Evolutionary conservation across 2,797 vertebrate genomes (phyloP).

Genomic region (Danio jaintianensis): DNA sequence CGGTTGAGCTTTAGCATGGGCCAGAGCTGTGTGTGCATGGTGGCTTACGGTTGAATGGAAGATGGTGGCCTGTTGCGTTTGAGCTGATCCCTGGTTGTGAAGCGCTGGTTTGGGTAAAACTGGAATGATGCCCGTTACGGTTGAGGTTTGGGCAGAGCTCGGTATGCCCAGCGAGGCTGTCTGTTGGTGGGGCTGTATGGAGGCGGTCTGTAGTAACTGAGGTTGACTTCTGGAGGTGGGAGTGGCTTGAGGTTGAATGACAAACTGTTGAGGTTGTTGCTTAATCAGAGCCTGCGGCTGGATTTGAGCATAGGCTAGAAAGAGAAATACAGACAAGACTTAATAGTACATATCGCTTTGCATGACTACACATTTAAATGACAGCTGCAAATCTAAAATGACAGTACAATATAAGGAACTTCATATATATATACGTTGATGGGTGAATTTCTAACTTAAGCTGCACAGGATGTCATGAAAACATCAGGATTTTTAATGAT

Average conservation of each 20-base stretch:
- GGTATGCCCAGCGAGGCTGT: conserved; percentile 60
- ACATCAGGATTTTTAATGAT: neutral
- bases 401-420: conserved; percentile 37
- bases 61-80: conserved; percentile 77
- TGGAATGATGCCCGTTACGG: conserved; percentile 62
- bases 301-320: conserved; percentile 87
- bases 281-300: conserved; percentile 88
- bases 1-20: conserved; percentile 87
- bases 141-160: conserved; percentile 58
- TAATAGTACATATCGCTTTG: conserved; percentile 37
- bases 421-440: neutral
- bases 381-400: conserved; percentile 13
- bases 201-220: conserved; percentile 81
- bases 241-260: conserved; percentile 77
- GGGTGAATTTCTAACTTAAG: neutral
- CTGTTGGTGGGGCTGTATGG: conserved; percentile 74
- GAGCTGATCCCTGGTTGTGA: conserved; percentile 76
- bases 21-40: conserved; percentile 74
- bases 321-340: conserved; percentile 52
- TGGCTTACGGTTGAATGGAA: conserved; percentile 82
- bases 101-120: conserved; percentile 70
- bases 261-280: conserved; percentile 78
- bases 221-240: conserved; percentile 75
- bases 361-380: conserved; percentile 20
- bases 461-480: neutral